Evolutionary conservation across 1,140 invertebrate genomes (phyloP).

Genomic region (Drosophila simulans): DNA sequence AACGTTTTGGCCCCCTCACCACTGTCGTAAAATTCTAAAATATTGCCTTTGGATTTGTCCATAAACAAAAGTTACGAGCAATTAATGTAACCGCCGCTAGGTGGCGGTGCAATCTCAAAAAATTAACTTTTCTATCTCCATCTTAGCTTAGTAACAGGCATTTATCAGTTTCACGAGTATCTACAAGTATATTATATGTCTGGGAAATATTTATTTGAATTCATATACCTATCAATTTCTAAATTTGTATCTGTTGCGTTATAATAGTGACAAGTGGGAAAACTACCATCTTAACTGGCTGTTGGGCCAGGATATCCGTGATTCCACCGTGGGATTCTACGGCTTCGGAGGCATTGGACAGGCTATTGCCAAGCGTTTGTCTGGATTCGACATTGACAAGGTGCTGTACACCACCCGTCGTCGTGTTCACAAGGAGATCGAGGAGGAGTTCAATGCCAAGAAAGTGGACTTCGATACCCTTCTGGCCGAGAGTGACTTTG

Average conservation of each 20-base stretch:
- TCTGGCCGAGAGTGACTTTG: constrained; percentile 91
- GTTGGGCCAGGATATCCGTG: constrained; percentile 92
- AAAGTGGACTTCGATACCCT: constrained; percentile 90
- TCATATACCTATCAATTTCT: not conserved
- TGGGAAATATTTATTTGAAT: too few relatives aligned
- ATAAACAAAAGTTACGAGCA: too few relatives aligned
- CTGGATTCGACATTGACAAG: constrained; percentile 89
- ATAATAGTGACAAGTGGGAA: constrained; percentile 90
- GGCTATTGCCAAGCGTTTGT: constrained; percentile 89
- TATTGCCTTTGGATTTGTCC: too few relatives aligned
- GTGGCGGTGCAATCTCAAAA: too few relatives aligned
- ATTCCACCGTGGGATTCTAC: constrained; percentile 94
- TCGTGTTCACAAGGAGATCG: constrained; percentile 87
- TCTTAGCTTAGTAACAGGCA: too few relatives aligned
- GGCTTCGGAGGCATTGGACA: constrained; percentile 94
- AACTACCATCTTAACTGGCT: constrained; percentile 95
- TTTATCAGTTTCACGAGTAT: too few relatives aligned
- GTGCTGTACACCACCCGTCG: constrained; percentile 91
- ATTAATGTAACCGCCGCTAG: too few relatives aligned
- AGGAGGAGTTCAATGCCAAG: constrained; percentile 89
- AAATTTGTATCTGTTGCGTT: constrained; percentile 69
- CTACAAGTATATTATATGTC: too few relatives aligned
- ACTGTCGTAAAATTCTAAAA: too few relatives aligned
- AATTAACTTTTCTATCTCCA: too few relatives aligned
- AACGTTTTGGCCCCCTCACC: too few relatives aligned